phyloP scores from a whole-genome alignment of 2,797 vertebrate genomes.

The Tolypeutes matacus region DNA sequence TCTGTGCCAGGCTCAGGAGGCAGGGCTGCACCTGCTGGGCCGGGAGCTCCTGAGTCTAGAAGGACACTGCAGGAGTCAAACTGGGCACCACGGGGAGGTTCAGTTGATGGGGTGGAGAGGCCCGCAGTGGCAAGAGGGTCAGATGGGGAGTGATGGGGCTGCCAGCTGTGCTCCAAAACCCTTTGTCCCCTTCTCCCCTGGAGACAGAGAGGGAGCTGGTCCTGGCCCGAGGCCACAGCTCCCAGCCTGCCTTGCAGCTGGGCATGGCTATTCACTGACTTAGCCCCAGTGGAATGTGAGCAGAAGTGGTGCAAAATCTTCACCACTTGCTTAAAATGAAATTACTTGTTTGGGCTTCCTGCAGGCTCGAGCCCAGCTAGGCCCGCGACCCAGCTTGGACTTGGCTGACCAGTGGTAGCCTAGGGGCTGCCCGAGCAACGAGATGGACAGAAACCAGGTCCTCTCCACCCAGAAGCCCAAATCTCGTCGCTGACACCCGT shows the following conservation, averaged over 20 bases:
- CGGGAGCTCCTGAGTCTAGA: too few species aligned
- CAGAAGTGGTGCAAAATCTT: fast-evolving
- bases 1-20: fast-evolving
- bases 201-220: background rate
- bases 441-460: background rate
- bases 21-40: background rate
- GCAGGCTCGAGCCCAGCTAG: background rate
- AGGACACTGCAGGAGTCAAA: fast-evolving
- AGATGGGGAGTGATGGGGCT: too few species aligned
- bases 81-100: fast-evolving
- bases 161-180: background rate
- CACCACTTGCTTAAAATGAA: background rate
- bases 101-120: background rate
- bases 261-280: background rate
- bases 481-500: background rate
- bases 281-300: background rate
- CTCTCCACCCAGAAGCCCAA: fast-evolving
- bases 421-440: background rate
- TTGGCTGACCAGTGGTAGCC: background rate
- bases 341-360: background rate
- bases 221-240: background rate
- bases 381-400: background rate
- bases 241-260: background rate
- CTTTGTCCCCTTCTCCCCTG: background rate
- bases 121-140: fast-evolving